Base-by-base conservation (phyloP, 1,140 invertebrate genomes). In the Steinernema feltiae region DNA sequence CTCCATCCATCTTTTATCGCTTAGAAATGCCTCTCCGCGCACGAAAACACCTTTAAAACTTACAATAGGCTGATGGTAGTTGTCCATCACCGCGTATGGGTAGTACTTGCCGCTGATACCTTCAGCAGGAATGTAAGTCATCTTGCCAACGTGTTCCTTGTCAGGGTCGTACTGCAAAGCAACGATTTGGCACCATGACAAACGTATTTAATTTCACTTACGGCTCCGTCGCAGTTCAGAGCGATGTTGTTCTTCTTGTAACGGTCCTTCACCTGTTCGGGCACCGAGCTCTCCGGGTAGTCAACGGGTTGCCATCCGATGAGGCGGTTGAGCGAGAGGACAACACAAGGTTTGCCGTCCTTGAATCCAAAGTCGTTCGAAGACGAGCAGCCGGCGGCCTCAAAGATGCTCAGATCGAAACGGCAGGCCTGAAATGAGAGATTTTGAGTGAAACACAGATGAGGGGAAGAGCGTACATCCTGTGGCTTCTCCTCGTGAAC, bases 1-100 rank as follows among this genome's bases (percentile, higher is more conserved):
- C n/a, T n/a, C n/a, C n/a, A n/a, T n/a, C n/a, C n/a, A n/a, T n/a
- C n/a, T n/a, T n/a, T n/a, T n/a, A 76, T 30, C 2, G n/a, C 48
- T 2, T 21, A 73, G 30, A 70, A 1, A 74, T 35, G n/a, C 3
- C 31, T 21, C 71, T 27, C 12, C 17, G 74, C 30, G n/a, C 17
- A 76, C 72, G 75, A 77, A 77, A 1, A 1, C 30, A 1, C 0
- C 35, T 18, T 30, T 74, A 30, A 29, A 72, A 85, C 83, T 77
- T 69, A 85, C 84, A 48, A 85, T 84, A 29, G 84, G 84, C 46
- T 85, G 84, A 15, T 85, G 84, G 69, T 85, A 85, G 30, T 85
- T 85, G 18, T 79, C 76, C 76, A 85, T 81, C 27, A 81, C 79
- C 17, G 81, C 82, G 73, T 85, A 85, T 2, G 84, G 84, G 53